A percentile compares a stretch with the other conserved stretches of the same genome.
Evolutionary conservation across 2,113 vertebrate genomes (phyloP).

Genomic region (Tenrec ecaudatus): DNA sequence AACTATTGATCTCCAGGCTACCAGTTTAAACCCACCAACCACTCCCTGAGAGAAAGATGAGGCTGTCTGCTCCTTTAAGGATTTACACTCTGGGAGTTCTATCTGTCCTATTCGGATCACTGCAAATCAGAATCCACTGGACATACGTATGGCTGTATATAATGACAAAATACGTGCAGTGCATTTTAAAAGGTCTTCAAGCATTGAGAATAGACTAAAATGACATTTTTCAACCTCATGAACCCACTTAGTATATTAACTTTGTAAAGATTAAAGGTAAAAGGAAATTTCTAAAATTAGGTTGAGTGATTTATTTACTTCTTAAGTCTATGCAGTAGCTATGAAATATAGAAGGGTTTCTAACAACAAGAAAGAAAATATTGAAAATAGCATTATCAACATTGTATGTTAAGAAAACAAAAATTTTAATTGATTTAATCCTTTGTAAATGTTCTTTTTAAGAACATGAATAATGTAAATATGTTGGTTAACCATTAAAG

Average conservation of each 20-base stretch:
- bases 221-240: conserved; percentile 29
- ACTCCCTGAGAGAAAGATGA: no score
- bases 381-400: conserved; percentile 54
- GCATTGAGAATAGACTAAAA: conserved; percentile 35
- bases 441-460: conserved; percentile 34
- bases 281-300: conserved; percentile 6
- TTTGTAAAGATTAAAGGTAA: conserved; percentile 9
- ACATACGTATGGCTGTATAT: not conserved
- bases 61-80: no score
- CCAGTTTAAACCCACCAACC: no score
- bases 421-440: conserved; percentile 60
- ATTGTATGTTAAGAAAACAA: conserved; percentile 65
- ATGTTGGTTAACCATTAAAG: conserved; percentile 74
- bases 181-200: conserved; percentile 29
- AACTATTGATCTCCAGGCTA: no score
- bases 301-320: conserved; percentile 35
- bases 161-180: conserved; percentile 42
- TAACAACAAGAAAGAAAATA: not conserved
- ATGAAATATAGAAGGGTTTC: not conserved
- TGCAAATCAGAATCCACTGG: not conserved
- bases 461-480: conserved; percentile 50
- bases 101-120: not conserved
- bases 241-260: conserved; percentile 38
- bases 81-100: not conserved
- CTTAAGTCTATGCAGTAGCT: not conserved